Percentiles rank a stretch among this genome's conserved stretches.
These are phyloP conservation scores for Atherinosoma microstoma DNA, from an alignment of 2,797 vertebrate species.

Conservation along the genomic window DNA sequence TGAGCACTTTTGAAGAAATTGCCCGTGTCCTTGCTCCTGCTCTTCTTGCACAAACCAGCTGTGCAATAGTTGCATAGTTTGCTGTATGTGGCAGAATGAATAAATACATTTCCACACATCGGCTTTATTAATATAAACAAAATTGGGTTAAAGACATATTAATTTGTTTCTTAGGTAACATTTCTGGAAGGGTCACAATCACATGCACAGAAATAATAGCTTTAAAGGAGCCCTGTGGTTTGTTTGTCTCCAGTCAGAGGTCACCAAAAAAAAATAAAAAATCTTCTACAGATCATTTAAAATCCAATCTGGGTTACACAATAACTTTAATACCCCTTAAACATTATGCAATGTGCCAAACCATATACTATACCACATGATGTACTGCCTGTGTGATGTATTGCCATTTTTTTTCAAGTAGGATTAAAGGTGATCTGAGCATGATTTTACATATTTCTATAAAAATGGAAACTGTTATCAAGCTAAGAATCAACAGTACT, in stretches of 20 bases:
- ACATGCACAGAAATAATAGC: constrained; percentile 5
- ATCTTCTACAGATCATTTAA: constrained; percentile 21
- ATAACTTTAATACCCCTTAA: constrained; percentile 5
- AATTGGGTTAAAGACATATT: constrained; percentile 8
- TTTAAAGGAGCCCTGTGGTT: background rate
- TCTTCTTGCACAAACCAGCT: background rate
- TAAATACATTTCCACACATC: background rate
- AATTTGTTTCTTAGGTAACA: background rate
- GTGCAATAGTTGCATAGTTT: background rate
- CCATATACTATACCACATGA: background rate
- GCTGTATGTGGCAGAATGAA: background rate
- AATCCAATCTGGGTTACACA: constrained; percentile 7
- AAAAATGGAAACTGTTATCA: background rate
- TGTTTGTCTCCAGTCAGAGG: background rate
- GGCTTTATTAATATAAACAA: constrained; percentile 40
- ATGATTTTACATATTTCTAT: background rate
- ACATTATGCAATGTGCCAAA: background rate
- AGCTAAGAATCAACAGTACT: background rate
- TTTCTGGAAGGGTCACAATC: constrained; percentile 2
- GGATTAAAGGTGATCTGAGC: background rate
- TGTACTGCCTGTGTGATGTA: background rate
- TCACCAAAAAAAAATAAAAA: background rate
- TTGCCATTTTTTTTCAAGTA: background rate
- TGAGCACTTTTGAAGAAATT: too few relatives aligned
- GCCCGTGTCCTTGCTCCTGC: too few relatives aligned